Evolutionary conservation across 1,140 invertebrate genomes (phyloP).

Genomic region (Stratiolaelaps scimitus): DNA sequence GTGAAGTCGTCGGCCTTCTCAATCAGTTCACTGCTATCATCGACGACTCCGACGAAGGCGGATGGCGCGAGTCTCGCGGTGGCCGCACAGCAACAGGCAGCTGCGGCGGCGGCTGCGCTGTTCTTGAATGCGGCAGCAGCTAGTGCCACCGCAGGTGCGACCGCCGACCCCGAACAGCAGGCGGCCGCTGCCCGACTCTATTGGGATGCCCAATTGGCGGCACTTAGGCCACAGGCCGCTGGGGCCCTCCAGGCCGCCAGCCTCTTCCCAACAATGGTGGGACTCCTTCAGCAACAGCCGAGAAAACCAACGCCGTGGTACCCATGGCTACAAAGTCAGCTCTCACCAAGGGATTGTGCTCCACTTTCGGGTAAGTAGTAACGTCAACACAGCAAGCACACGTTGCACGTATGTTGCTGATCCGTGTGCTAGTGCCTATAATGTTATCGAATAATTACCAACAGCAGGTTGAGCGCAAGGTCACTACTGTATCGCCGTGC

Average conservation of each 20-base stretch:
- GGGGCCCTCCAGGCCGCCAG: conserved; percentile 1
- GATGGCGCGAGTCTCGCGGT: conserved; percentile 15
- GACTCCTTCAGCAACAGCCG: conserved; percentile 22
- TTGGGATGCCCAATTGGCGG: conserved; percentile 24
- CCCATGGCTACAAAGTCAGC: conserved; percentile 16
- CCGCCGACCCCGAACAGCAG: conserved; percentile 23
- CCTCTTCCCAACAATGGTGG: conserved; percentile 23
- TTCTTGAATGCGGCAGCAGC: conserved; percentile 9
- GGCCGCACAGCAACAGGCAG: conserved; percentile 5
- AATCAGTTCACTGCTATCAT: conserved; percentile 11
- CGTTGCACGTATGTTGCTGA: no score
- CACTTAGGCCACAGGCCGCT: conserved; percentile 11
- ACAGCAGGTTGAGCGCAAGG: no score
- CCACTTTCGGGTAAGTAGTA: conserved; percentile 8
- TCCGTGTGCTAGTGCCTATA: no score
- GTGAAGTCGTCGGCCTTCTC: conserved; percentile 22
- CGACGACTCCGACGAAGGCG: neutral
- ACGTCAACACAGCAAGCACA: no score
- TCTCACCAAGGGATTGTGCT: conserved; percentile 18
- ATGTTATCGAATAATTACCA: no score
- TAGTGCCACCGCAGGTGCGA: no score
- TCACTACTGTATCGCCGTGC: no score
- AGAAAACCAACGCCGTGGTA: conserved; percentile 20
- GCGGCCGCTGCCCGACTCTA: conserved; percentile 11
- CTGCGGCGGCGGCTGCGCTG: conserved; percentile 7